Evolutionary conservation across 2,797 vertebrate species (phyloP).

Genomic region (Cottoperca gobio): DNA sequence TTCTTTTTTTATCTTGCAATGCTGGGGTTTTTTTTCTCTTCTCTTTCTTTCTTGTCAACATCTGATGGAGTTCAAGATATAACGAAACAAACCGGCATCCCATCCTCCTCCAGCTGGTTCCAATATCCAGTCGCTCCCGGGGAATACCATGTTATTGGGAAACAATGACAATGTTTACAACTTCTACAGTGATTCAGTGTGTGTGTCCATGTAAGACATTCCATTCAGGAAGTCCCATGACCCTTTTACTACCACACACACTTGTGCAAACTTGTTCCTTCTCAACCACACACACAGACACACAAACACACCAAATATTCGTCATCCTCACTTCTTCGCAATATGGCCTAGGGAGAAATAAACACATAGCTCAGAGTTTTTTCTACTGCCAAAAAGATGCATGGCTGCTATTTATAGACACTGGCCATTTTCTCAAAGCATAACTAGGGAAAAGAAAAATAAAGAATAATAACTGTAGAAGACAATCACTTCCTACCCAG

Average conservation of each 20-base stretch:
- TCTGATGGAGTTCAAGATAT: conserved; percentile 24
- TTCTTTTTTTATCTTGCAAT: not conserved
- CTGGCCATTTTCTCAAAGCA: conserved; percentile 68
- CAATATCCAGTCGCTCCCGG: conserved; percentile 47
- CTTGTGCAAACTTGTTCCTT: conserved; percentile 31
- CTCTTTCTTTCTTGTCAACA: conserved; percentile 1
- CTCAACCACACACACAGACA: conserved; percentile 30
- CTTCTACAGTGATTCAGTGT: conserved; percentile 30
- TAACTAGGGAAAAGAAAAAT: conserved; percentile 53
- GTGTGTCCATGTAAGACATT: conserved; percentile 63
- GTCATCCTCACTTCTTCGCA: conserved; percentile 54
- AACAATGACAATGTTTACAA: conserved; percentile 52
- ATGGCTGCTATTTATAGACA: conserved; percentile 75
- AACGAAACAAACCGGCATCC: conserved; percentile 42
- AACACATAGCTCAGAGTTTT: conserved; percentile 68
- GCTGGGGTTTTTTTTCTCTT: not conserved
- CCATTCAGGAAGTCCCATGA: conserved; percentile 80
- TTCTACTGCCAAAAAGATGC: conserved; percentile 67
- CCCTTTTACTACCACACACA: conserved; percentile 62
- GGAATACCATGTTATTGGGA: conserved; percentile 48
- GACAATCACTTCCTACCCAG: conserved; percentile 65
- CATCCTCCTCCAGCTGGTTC: conserved; percentile 54
- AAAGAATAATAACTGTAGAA: conserved; percentile 65
- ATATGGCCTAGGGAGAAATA: conserved; percentile 74
- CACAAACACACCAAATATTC: conserved; percentile 43